Conservation (phyloP, 1,140 invertebrate species). For the Amyelois transitella region DNA sequence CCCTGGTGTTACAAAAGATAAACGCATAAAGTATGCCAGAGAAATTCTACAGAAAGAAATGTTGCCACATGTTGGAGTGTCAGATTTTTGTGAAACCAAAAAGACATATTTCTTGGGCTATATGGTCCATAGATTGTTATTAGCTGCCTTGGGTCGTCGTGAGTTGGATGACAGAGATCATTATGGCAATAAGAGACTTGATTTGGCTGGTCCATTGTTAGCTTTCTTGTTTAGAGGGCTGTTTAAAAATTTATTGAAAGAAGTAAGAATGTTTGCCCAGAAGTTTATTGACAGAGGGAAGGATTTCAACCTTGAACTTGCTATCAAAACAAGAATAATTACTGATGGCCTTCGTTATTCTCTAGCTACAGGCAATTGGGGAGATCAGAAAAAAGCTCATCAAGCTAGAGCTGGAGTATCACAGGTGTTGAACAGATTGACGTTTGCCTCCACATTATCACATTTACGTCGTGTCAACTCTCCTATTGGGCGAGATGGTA, state of each 20-base stretch:
- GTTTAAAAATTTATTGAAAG: conserved; percentile 95
- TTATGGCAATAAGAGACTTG: conserved; percentile 98
- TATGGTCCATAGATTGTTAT: conserved; percentile 96
- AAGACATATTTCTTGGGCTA: conserved; percentile 99
- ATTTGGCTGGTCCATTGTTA: conserved; percentile 96
- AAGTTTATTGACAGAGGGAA: conserved; percentile 99
- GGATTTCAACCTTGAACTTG: conserved; percentile 97
- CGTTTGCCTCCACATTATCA: conserved; percentile 98
- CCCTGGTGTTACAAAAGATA: conserved; percentile 98
- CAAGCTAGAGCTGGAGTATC: conserved; percentile 92
- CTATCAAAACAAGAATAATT: conserved; percentile 98
- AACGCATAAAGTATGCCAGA: conserved; percentile 98
- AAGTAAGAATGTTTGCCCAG: conserved; percentile 98
- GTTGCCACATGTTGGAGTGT: conserved; percentile 98
- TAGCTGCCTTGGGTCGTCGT: conserved; percentile 94
- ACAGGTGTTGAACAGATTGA: conserved; percentile 96
- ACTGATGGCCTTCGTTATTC: conserved; percentile 99
- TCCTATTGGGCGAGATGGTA: conserved; percentile 98
- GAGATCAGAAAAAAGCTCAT: conserved; percentile 99
- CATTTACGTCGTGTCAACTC: conserved; percentile 98
- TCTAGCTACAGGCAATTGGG: conserved; percentile 99
- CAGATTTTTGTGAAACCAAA: conserved; percentile 99
- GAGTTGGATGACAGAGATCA: conserved; percentile 99
- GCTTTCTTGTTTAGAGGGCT: conserved; percentile 96
- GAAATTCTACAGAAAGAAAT: conserved; percentile 99